Base-by-base conservation (phyloP, 2,888 invertebrate species). In the Hyppa rectilinea region DNA sequence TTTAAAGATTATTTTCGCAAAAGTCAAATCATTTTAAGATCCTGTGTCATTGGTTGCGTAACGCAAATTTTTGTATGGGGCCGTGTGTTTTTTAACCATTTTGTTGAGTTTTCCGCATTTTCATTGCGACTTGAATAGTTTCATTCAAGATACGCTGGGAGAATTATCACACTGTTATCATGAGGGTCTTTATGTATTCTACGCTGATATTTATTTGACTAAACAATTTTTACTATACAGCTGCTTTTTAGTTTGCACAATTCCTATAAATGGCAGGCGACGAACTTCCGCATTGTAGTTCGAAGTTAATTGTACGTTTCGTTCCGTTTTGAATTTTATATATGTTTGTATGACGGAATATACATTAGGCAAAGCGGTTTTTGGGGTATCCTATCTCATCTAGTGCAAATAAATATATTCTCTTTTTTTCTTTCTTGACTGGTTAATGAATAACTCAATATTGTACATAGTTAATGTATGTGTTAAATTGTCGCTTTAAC, bases 1-100 rank as follows among this genome's bases (percentile, higher is more conserved):
- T 34, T 36, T 60, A 43, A 38, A 55, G 56, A 76, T 63, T 73
- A 72, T 83, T 81, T 76, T 72, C 36, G 68, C 64, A 69, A 78
- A 74, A 78, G 62, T 59, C 31, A 60, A 72, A 64, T 73, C 53
- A 66, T 85, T 85, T 78, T 71, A 80, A 69, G 82, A 84, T 85
- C 84, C 84, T 84, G 81, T 84, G 85, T 83, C 85, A 84, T 84
- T 75, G 81, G 70, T 84, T 78, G 75, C 84, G 84, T 81, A 80
- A 85, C 69, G 55, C 34, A 59, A 62, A 75, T 83, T 71, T 84
- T 80, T 78, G 70, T 59, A 59, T 50, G 75, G 61, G 78, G 85
- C 78, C 78, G 53, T n/a, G 58, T 23, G 12, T 53, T 74, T 79
- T 84, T 84, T 69, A n/a, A 50, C 14, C 34, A 43, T 52, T 52